These are phyloP conservation scores for Brienomyrus longianalis DNA, from an alignment of 2,113 vertebrate genomes.

Conservation along the genomic window DNA sequence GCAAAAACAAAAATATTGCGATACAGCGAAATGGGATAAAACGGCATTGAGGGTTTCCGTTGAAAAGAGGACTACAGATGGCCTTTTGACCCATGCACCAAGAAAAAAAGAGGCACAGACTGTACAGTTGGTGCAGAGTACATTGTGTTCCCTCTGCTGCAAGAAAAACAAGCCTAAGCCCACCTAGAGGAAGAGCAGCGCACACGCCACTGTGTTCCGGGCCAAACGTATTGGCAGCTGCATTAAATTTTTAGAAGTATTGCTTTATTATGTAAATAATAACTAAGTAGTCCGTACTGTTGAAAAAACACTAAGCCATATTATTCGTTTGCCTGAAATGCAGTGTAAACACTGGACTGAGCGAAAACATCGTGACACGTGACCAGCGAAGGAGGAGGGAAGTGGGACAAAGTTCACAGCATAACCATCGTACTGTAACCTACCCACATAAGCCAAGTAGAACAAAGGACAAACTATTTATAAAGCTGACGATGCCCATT, in stretches of 20 bases:
- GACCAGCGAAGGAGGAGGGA: conserved; percentile 6
- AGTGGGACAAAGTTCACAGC: conserved; percentile 54
- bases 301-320: not conserved
- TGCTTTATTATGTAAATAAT: not conserved
- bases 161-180: not conserved
- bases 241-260: not conserved
- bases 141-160: not conserved
- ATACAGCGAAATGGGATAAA: not conserved
- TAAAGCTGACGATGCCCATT: not conserved
- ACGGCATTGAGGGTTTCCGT: not conserved
- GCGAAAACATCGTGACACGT: conserved; percentile 39
- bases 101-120: not conserved
- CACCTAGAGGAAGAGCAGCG: not conserved
- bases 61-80: not conserved
- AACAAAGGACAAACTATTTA: conserved; percentile 23
- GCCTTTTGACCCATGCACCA: not conserved
- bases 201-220: not conserved
- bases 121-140: not conserved
- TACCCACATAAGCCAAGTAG: conserved; percentile 10
- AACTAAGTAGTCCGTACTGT: not conserved
- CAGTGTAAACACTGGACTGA: not conserved
- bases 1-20: not conserved
- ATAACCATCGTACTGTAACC: conserved; percentile 3
- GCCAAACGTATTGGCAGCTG: not conserved
- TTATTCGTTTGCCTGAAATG: not conserved